Percentiles rank a stretch among this genome's conserved stretches.
Conservation (phyloP, 2,113 vertebrate genomes). For the Pelecanus crispus region DNA sequence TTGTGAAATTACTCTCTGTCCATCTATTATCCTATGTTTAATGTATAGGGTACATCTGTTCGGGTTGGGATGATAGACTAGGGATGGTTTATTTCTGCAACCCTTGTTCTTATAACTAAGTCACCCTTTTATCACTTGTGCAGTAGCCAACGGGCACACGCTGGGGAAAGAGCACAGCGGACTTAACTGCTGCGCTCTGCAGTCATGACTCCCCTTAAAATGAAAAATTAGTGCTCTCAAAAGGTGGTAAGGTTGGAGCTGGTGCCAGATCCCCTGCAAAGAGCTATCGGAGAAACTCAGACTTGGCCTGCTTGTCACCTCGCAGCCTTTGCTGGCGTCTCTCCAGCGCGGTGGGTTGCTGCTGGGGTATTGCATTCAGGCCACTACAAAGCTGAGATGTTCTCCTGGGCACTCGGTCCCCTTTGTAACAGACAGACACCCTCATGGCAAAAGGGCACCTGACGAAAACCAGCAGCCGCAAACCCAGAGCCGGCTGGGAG, state of each 20-base stretch:
- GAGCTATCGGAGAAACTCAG: background rate
- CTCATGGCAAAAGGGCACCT: background rate
- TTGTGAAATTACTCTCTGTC: background rate
- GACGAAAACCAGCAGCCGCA: background rate
- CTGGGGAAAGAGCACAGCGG: background rate
- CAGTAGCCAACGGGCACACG: fast-evolving
- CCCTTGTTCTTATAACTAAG: background rate
- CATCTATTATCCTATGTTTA: background rate
- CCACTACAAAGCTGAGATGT: background rate
- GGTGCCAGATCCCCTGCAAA: background rate
- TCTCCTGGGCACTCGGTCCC: background rate
- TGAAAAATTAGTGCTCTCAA: background rate
- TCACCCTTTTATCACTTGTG: background rate
- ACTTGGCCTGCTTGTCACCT: background rate
- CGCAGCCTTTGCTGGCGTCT: background rate
- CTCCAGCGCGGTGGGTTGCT: fast-evolving
- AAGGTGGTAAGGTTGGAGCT: background rate
- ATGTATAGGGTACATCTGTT: background rate
- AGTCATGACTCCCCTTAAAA: background rate
- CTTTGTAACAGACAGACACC: fast-evolving
- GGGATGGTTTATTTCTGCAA: background rate
- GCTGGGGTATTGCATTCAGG: background rate
- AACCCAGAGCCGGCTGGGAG: background rate
- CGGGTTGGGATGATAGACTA: background rate
- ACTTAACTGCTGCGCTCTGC: background rate